These are phyloP conservation scores for Aphodius granarius DNA, from an alignment of 2,888 invertebrate genomes.

Conservation along the genomic window DNA sequence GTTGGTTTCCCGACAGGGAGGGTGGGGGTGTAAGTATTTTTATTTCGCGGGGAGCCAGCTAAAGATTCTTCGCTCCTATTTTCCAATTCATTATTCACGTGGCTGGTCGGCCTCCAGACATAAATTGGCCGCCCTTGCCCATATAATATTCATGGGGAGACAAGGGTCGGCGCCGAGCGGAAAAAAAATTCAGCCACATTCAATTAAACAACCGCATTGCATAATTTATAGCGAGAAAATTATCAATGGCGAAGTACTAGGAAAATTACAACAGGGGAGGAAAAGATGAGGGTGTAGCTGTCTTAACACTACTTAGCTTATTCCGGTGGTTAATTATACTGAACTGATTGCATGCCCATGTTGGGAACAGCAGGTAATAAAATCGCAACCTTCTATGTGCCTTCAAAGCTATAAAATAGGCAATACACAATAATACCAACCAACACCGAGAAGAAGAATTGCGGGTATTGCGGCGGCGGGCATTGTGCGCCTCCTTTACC, in stretches of 20 bases:
- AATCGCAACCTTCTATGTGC: too few species aligned
- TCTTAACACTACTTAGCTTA: too few species aligned
- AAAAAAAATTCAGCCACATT: not conserved
- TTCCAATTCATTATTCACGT: slow-evolving; percentile 27
- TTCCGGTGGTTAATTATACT: too few species aligned
- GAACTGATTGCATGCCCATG: too few species aligned
- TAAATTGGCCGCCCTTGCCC: not conserved
- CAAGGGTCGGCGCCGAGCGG: not conserved
- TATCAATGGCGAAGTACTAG: not conserved
- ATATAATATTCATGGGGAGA: not conserved
- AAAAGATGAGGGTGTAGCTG: too few species aligned
- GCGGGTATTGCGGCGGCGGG: not conserved
- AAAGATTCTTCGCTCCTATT: slow-evolving; percentile 20
- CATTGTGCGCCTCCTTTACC: not conserved
- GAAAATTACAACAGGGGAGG: too few species aligned
- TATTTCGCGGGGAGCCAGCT: not conserved
- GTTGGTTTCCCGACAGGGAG: too few species aligned
- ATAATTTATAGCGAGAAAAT: not conserved
- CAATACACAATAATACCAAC: not conserved
- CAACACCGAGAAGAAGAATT: not conserved
- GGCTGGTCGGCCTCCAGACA: not conserved
- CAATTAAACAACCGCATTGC: not conserved
- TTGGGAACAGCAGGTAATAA: too few species aligned
- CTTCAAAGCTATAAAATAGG: not conserved
- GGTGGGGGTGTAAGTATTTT: too few species aligned